Conservation (phyloP, 2,113 vertebrate species). For the Bubalus kerabau region DNA sequence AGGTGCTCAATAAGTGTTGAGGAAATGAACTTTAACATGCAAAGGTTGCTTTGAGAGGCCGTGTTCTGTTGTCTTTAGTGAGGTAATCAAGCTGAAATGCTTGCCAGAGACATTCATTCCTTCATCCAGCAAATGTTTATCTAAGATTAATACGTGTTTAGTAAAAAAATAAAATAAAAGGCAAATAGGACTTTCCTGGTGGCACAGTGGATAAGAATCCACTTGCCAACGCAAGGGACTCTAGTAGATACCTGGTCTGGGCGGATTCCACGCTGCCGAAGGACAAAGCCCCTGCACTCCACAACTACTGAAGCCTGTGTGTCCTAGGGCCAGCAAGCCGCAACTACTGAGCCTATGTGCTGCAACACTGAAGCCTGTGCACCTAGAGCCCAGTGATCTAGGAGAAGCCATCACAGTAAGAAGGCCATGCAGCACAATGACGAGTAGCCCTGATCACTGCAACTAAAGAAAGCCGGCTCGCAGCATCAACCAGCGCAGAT, state of each 20-base stretch:
- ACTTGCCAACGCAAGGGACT: background rate
- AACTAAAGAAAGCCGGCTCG: background rate
- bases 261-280: background rate
- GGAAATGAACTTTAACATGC: background rate
- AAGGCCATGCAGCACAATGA: background rate
- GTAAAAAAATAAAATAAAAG: background rate
- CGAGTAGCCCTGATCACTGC: background rate
- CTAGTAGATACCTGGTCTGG: background rate
- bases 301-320: background rate
- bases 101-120: background rate
- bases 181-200: background rate
- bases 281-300: background rate
- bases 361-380: background rate
- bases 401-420: background rate
- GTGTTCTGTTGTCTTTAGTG: background rate
- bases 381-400: background rate
- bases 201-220: background rate
- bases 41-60: background rate
- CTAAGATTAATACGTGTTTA: background rate
- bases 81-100: background rate
- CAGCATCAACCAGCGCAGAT: background rate
- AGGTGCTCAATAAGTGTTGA: background rate
- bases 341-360: background rate
- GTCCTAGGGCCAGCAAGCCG: background rate
- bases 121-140: background rate